Percentiles rank a stretch among this genome's conserved stretches.
phyloP scores from a whole-genome alignment of 2,888 invertebrate genomes.

The Syrista parreyssii region DNA sequence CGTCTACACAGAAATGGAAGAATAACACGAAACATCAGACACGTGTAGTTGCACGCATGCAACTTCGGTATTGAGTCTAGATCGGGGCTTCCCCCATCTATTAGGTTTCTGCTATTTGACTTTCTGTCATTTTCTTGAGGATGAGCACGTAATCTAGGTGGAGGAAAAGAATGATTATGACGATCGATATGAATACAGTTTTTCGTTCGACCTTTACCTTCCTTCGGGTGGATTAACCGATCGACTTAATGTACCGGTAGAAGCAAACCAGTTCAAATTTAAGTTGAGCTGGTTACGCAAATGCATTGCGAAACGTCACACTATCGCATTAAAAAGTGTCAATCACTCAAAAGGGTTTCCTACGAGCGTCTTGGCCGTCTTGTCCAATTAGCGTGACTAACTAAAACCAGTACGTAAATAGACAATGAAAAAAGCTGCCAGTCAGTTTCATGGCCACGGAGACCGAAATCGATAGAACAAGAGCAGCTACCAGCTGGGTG shows the following conservation, averaged over 20 bases:
- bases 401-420: not conserved
- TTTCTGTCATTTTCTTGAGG: not conserved
- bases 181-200: not conserved
- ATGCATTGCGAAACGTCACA: not conserved
- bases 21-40: not conserved
- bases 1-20: not conserved
- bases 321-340: conserved; percentile 48
- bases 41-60: not conserved
- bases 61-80: not conserved
- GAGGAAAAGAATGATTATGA: not conserved
- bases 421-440: not conserved
- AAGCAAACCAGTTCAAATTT: not conserved
- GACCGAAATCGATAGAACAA: not conserved
- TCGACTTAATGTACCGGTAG: not conserved
- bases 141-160: not conserved
- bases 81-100: not conserved
- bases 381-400: not conserved
- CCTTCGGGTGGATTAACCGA: not conserved
- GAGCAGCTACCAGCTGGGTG: not conserved
- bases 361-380: not conserved
- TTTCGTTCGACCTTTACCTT: conserved; percentile 6
- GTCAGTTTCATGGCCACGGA: not conserved
- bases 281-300: conserved; percentile 14
- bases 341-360: conserved; percentile 49
- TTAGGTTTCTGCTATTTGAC: not conserved